These are phyloP conservation scores for Galleria mellonella DNA, from an alignment of 1,140 invertebrate genomes.

Conservation along the genomic window DNA sequence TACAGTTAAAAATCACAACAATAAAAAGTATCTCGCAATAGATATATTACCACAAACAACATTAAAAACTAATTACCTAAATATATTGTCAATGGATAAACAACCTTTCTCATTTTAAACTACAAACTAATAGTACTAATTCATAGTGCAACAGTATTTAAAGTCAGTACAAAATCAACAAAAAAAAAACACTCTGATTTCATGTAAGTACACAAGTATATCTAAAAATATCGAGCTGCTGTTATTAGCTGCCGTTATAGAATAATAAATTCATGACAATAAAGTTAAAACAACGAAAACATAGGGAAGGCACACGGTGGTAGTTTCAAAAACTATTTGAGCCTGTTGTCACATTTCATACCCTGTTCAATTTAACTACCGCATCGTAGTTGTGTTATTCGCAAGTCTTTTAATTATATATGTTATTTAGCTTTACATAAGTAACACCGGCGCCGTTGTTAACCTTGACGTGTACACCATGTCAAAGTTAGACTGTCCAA, in stretches of 20 bases:
- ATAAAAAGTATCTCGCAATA: slow-evolving; percentile 17
- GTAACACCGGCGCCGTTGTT: no score
- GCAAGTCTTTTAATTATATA: no score
- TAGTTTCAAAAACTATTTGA: slow-evolving; percentile 29
- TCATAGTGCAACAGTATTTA: slow-evolving; percentile 50
- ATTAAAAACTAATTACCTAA: background rate
- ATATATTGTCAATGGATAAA: slow-evolving; percentile 38
- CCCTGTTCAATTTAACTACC: slow-evolving; percentile 38
- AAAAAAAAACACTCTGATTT: slow-evolving; percentile 38
- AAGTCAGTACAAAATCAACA: slow-evolving; percentile 59
- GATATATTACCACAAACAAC: background rate
- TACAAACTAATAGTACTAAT: slow-evolving; percentile 13
- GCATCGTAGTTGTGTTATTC: background rate
- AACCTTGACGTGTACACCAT: no score
- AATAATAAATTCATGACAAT: slow-evolving; percentile 1
- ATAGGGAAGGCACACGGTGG: slow-evolving; percentile 27
- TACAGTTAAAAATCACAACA: slow-evolving; percentile 45
- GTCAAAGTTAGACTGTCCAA: background rate
- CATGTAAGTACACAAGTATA: slow-evolving; percentile 22
- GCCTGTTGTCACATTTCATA: slow-evolving; percentile 58
- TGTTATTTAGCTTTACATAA: no score
- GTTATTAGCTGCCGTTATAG: slow-evolving; percentile 7
- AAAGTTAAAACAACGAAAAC: slow-evolving; percentile 3
- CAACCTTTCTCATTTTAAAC: slow-evolving; percentile 46
- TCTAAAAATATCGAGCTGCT: slow-evolving; percentile 11